Evolutionary conservation across 2,888 invertebrate genomes (phyloP).

Genomic region (Drosophila siamana): DNA sequence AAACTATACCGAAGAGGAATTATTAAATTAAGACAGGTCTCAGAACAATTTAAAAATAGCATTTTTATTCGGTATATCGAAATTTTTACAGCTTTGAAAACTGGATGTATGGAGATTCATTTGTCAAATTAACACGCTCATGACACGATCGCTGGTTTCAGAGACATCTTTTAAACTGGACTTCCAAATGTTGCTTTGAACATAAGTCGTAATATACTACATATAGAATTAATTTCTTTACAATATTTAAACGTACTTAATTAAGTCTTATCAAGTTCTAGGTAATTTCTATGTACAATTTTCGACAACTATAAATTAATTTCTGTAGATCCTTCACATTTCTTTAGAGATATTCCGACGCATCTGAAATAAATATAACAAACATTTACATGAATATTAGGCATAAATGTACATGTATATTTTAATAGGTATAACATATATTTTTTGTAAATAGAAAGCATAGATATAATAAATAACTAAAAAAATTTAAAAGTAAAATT

Average conservation of each 20-base stretch:
- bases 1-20: slow-evolving; percentile 41
- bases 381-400: slow-evolving; percentile 6
- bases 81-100: slow-evolving; percentile 18
- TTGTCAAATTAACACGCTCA: slow-evolving; percentile 10
- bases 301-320: slow-evolving; percentile 62
- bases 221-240: slow-evolving; percentile 56
- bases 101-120: slow-evolving; percentile 22
- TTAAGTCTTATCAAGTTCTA: slow-evolving; percentile 59
- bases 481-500: neutral
- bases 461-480: neutral
- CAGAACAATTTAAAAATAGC: slow-evolving; percentile 20
- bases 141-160: neutral
- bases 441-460: neutral
- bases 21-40: slow-evolving; percentile 44
- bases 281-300: slow-evolving; percentile 64
- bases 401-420: neutral
- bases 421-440: neutral
- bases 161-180: slow-evolving; percentile 1
- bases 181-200: slow-evolving; percentile 1
- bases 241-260: slow-evolving; percentile 66
- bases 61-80: slow-evolving; percentile 22
- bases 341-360: slow-evolving; percentile 83
- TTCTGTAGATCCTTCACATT: slow-evolving; percentile 66
- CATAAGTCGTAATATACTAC: slow-evolving; percentile 19
- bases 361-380: slow-evolving; percentile 77